These are phyloP conservation scores for Drosophila serrata DNA, from an alignment of 1,140 invertebrate genomes.

Conservation along the genomic window DNA sequence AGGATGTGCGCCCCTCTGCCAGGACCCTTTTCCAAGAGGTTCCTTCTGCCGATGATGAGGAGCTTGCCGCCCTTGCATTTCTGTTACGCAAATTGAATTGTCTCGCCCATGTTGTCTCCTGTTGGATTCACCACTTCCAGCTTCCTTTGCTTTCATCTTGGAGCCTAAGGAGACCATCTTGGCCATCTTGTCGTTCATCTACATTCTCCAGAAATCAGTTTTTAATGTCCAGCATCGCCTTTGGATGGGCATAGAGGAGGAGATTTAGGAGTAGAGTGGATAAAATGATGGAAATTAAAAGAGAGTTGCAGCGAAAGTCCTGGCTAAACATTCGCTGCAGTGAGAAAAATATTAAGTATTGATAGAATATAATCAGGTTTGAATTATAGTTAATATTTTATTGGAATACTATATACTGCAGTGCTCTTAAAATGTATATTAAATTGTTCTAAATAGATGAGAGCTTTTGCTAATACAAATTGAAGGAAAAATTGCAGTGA, in stretches of 20 bases:
- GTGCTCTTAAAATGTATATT: neutral
- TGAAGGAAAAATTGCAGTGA: neutral
- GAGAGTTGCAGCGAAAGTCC: neutral
- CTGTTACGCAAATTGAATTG: conserved; percentile 73
- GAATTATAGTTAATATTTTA: neutral
- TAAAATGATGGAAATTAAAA: neutral
- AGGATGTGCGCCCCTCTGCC: too few species aligned
- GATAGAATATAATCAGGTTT: neutral
- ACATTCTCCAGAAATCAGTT: conserved; percentile 64
- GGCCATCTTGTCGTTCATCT: conserved; percentile 19
- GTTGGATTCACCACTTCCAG: conserved; percentile 26
- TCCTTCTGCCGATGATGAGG: neutral
- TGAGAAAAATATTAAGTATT: neutral
- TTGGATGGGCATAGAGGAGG: neutral
- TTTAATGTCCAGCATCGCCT: conserved; percentile 41
- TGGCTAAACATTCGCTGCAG: too few species aligned
- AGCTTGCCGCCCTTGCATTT: neutral
- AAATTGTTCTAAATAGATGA: neutral
- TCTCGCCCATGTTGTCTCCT: conserved; percentile 51
- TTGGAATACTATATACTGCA: too few species aligned
- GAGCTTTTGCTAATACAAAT: neutral
- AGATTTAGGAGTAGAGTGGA: neutral
- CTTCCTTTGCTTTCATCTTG: neutral
- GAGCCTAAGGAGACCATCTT: conserved; percentile 14
- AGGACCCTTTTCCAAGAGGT: neutral